Conservation (phyloP, 2,797 vertebrate genomes). For the Cyprinodon diabolis region DNA sequence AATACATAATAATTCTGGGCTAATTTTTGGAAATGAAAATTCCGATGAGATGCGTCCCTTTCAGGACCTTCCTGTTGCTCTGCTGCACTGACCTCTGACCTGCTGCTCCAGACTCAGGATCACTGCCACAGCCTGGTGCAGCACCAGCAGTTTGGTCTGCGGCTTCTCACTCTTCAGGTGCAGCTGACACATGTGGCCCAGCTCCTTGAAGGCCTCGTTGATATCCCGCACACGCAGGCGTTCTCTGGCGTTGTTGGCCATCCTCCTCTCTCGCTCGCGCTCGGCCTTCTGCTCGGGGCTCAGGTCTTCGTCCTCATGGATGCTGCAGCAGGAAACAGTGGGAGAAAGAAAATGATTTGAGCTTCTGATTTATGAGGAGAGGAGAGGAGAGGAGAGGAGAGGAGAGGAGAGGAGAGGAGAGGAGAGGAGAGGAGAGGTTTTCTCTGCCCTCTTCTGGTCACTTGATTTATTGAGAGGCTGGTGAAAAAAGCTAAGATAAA, state of each 20-base stretch:
- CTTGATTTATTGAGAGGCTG: background rate
- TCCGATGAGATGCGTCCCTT: too few relatives aligned
- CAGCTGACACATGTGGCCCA: constrained; percentile 95
- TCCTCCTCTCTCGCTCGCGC: constrained; percentile 91
- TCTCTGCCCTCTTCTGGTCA: constrained; percentile 70
- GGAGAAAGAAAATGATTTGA: background rate
- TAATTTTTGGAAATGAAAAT: too few relatives aligned
- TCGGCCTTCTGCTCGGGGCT: constrained; percentile 96
- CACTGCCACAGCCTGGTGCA: constrained; percentile 95
- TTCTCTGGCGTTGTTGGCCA: constrained; percentile 96
- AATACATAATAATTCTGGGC: too few relatives aligned
- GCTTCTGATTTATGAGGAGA: background rate
- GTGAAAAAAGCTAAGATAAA: background rate
- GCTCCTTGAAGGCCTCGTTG: constrained; percentile 97
- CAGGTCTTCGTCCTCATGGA: constrained; percentile 95
- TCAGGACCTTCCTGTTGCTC: background rate
- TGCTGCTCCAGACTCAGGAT: constrained; percentile 98
- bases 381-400: background rate
- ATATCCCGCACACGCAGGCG: constrained; percentile 95
- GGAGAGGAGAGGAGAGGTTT: constrained; percentile 11
- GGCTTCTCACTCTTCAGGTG: constrained; percentile 97
- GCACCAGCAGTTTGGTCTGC: constrained; percentile 96
- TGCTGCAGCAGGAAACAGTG: constrained; percentile 69
- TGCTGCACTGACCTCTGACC: constrained; percentile 85
- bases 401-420: background rate